phyloP scores from a whole-genome alignment of 2,797 vertebrate genomes.

The Glyptemys insculpta region DNA sequence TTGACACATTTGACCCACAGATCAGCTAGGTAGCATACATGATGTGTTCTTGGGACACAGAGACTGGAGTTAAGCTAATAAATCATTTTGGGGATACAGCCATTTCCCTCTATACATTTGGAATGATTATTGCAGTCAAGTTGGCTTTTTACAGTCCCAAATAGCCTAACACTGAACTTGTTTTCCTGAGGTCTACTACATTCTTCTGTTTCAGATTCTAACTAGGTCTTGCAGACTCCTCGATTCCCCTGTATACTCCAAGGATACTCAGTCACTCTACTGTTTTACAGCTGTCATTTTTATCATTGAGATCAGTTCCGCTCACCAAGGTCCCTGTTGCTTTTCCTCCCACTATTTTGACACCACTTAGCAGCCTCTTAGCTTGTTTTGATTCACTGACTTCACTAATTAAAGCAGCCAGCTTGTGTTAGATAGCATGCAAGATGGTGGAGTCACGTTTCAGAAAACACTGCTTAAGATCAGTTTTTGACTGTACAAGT shows the following conservation, averaged over 20 bases:
- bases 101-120: not conserved
- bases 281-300: not conserved
- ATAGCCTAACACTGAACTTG: not conserved
- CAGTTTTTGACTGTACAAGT: not conserved
- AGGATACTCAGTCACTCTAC: not conserved
- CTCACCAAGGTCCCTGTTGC: not conserved
- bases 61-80: not conserved
- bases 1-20: not conserved
- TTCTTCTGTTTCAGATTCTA: not conserved
- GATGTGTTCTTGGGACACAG: not conserved
- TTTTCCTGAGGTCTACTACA: not conserved
- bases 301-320: not conserved
- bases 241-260: not conserved
- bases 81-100: not conserved
- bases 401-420: not conserved
- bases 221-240: not conserved
- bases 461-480: not conserved
- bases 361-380: not conserved
- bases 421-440: not conserved
- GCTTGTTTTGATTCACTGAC: rapidly evolving
- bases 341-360: not conserved
- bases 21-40: not conserved
- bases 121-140: not conserved
- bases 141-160: not conserved
- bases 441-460: not conserved